These are phyloP conservation scores for Ormyrus rosae DNA, from an alignment of 2,888 invertebrate species.

Conservation along the genomic window DNA sequence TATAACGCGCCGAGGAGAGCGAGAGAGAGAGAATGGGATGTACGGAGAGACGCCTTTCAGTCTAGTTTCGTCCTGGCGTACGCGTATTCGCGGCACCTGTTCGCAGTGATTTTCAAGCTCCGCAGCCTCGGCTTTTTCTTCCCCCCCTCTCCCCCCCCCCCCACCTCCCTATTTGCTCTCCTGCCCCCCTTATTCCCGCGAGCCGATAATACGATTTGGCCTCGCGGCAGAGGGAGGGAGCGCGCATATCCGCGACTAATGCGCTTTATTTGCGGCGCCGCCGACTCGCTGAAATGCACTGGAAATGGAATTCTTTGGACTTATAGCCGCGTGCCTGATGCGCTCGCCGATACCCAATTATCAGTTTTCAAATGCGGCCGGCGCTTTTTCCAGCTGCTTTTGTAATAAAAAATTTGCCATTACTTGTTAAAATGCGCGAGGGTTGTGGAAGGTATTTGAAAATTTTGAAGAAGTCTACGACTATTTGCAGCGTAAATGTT, in stretches of 20 bases:
- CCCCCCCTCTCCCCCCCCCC: background rate
- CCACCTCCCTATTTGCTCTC: background rate
- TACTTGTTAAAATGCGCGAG: no score
- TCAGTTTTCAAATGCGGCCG: no score
- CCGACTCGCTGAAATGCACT: no score
- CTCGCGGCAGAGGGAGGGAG: background rate
- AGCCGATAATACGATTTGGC: slow-evolving; percentile 48
- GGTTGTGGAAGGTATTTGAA: no score
- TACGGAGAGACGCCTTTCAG: slow-evolving; percentile 55
- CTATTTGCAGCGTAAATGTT: no score
- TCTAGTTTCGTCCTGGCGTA: slow-evolving; percentile 60
- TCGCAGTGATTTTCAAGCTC: slow-evolving; percentile 58
- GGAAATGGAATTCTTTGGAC: no score
- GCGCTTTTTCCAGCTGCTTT: no score
- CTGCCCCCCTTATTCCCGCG: background rate
- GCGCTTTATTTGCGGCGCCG: slow-evolving; percentile 41
- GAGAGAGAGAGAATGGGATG: slow-evolving; percentile 53
- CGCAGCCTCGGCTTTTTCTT: slow-evolving; percentile 22
- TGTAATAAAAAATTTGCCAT: no score
- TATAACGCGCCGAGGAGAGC: slow-evolving; percentile 13
- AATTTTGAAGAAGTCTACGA: no score
- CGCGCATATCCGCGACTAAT: slow-evolving; percentile 30
- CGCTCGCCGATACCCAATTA: no score
- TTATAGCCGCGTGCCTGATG: no score
- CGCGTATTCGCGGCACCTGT: slow-evolving; percentile 66